phyloP scores from a whole-genome alignment of 2,888 invertebrate genomes.

The Chaitophorus viminalis region DNA sequence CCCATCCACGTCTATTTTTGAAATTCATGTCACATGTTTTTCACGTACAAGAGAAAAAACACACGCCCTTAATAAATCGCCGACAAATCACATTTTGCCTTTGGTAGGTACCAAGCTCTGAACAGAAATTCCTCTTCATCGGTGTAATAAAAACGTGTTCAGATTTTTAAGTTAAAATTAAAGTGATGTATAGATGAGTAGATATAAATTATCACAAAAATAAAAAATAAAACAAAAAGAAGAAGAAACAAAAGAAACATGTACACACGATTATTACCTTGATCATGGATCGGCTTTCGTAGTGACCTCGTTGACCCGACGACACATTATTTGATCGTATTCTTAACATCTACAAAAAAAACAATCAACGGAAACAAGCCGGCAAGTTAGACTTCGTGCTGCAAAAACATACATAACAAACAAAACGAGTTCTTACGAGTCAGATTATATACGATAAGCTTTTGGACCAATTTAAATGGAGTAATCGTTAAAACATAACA shows the following conservation, averaged over 20 bases:
- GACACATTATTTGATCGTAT: conserved; percentile 37
- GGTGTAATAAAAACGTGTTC: conserved; percentile 47
- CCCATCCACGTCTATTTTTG: conserved; percentile 31
- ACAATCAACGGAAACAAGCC: conserved; percentile 55
- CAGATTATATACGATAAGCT: conserved; percentile 21
- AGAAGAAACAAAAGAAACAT: background rate
- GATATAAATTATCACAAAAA: conserved; percentile 37
- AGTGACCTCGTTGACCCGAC: conserved; percentile 43
- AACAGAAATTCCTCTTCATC: conserved; percentile 42
- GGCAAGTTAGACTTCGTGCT: conserved; percentile 40
- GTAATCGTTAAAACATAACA: background rate
- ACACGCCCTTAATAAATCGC: conserved; percentile 46
- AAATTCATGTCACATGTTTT: conserved; percentile 38
- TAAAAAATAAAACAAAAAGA: background rate
- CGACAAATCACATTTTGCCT: conserved; percentile 50
- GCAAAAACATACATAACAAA: conserved; percentile 40
- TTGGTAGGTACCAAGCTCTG: conserved; percentile 27
- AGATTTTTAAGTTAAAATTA: conserved; percentile 46
- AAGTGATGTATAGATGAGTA: conserved; percentile 27
- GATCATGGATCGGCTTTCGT: conserved; percentile 31
- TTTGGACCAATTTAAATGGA: background rate
- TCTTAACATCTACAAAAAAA: conserved; percentile 60
- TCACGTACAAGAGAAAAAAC: conserved; percentile 9
- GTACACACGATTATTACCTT: conserved; percentile 40
- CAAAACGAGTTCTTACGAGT: background rate